These are phyloP conservation scores for Heliothis peltigera DNA, from an alignment of 2,888 invertebrate genomes.

Conservation along the genomic window DNA sequence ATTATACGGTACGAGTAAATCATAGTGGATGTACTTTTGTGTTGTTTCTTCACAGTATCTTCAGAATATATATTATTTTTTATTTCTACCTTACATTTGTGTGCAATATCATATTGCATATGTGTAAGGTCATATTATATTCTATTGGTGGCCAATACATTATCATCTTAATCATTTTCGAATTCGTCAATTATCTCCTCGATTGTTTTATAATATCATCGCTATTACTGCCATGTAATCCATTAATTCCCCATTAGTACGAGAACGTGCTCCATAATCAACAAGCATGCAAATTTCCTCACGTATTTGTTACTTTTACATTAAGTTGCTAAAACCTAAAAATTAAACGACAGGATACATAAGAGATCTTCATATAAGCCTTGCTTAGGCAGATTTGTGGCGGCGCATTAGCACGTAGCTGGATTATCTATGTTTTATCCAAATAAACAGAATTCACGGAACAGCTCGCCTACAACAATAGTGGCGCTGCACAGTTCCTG, in stretches of 20 bases:
- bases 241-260: constrained; percentile 21
- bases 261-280: constrained; percentile 36
- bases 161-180: constrained; percentile 7
- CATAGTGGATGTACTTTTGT: constrained; percentile 13
- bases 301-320: constrained; percentile 35
- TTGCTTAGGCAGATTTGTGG: constrained; percentile 50
- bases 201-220: constrained; percentile 1
- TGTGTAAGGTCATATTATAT: no score
- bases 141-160: no score
- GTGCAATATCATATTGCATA: no score
- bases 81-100: neutral
- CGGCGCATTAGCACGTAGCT: constrained; percentile 48
- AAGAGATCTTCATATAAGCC: constrained; percentile 43
- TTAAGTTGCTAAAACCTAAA: constrained; percentile 30
- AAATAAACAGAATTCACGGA: constrained; percentile 55
- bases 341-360: constrained; percentile 46
- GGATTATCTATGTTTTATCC: constrained; percentile 54
- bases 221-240: constrained; percentile 19
- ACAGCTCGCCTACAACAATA: constrained; percentile 55
- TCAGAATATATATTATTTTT: neutral
- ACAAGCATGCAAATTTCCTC: constrained; percentile 50
- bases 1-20: constrained; percentile 19
- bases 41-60: constrained; percentile 4
- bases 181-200: constrained; percentile 1
- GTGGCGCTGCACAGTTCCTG: constrained; percentile 50